Evolutionary conservation across 2,888 invertebrate species (phyloP).

Genomic region (Harmothoe impar): DNA sequence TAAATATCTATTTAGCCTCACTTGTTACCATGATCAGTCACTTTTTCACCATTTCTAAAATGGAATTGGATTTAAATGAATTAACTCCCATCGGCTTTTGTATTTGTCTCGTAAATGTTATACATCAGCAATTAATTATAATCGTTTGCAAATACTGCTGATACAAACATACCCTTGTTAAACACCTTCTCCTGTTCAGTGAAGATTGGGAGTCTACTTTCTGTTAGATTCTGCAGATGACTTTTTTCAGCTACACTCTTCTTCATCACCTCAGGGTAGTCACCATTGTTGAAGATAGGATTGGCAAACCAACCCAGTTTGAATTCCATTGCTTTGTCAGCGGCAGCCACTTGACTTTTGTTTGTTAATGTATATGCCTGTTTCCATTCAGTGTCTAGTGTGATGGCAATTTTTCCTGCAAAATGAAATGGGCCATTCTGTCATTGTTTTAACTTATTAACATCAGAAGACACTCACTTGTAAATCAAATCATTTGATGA

Average conservation of each 20-base stretch:
- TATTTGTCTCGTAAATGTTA: too few relatives aligned
- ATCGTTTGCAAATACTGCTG: too few relatives aligned
- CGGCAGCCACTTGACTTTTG: constrained; percentile 66
- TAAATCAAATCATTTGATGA: too few relatives aligned
- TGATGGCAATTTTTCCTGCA: constrained; percentile 67
- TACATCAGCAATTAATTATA: too few relatives aligned
- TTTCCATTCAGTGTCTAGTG: constrained; percentile 69
- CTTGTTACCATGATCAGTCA: too few relatives aligned
- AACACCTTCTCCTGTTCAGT: constrained; percentile 71
- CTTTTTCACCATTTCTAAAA: too few relatives aligned
- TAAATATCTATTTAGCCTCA: too few relatives aligned
- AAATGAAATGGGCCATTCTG: not conserved
- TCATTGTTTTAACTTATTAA: too few relatives aligned
- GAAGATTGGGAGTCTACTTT: constrained; percentile 72
- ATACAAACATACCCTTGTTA: constrained; percentile 68
- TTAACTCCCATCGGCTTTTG: too few relatives aligned
- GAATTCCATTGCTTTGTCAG: constrained; percentile 68
- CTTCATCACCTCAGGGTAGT: constrained; percentile 71
- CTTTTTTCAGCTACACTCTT: constrained; percentile 67
- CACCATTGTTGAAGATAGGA: constrained; percentile 70
- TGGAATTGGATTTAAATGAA: too few relatives aligned
- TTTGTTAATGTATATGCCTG: constrained; percentile 61
- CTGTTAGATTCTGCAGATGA: constrained; percentile 67
- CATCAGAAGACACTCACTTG: too few relatives aligned
- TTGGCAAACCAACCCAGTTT: constrained; percentile 71